phyloP scores from a whole-genome alignment of 2,888 invertebrate genomes.

The Nudaria mundana region DNA sequence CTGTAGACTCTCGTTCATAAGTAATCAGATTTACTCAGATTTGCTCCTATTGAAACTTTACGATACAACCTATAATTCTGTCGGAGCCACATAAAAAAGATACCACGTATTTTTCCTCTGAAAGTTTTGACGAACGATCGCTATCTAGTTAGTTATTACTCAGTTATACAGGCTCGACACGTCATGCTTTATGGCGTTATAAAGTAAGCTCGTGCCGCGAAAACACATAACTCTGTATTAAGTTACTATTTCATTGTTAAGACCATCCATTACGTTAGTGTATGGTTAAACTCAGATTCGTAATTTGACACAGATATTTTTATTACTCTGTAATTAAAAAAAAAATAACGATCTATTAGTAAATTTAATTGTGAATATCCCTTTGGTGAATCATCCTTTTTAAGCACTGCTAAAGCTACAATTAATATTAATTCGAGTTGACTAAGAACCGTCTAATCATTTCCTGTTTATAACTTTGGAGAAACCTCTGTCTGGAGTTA shows the following conservation, averaged over 20 bases:
- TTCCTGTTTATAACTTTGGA: too few relatives aligned
- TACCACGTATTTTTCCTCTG: neutral
- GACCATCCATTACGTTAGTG: constrained; percentile 36
- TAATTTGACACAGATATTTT: constrained; percentile 15
- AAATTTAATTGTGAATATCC: neutral
- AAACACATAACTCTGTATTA: constrained; percentile 69
- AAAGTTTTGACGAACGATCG: constrained; percentile 5
- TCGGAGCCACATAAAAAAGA: neutral
- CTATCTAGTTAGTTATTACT: constrained; percentile 40
- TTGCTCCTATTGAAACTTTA: too few relatives aligned
- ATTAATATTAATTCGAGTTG: neutral
- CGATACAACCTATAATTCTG: too few relatives aligned
- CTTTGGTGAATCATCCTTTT: constrained; percentile 1
- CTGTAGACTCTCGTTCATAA: neutral
- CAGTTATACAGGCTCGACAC: constrained; percentile 58
- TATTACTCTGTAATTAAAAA: neutral
- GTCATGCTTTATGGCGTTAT: constrained; percentile 66
- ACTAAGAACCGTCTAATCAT: neutral
- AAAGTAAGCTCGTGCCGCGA: constrained; percentile 66
- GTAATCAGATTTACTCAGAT: constrained; percentile 11
- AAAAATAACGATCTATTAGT: neutral
- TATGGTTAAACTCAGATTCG: constrained; percentile 19
- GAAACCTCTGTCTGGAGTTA: neutral
- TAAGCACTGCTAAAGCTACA: neutral
- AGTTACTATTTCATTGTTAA: constrained; percentile 57